A percentile compares a stretch with the other conserved stretches of the same genome.
phyloP scores from a whole-genome alignment of 2,113 vertebrate species.

The Charadrius vociferus region DNA sequence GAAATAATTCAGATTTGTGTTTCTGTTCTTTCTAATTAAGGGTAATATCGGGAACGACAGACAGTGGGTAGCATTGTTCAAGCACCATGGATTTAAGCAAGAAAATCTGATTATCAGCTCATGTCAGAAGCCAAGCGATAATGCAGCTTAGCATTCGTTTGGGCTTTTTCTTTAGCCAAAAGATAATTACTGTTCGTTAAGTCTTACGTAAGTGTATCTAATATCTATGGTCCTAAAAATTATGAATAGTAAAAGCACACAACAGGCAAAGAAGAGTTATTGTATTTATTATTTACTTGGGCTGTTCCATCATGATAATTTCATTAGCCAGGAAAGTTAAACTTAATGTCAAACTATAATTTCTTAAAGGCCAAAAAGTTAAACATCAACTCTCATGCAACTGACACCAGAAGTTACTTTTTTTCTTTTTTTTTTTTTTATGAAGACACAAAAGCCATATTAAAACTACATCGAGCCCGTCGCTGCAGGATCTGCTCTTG shows the following conservation, averaged over 20 bases:
- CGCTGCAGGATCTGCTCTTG: not conserved
- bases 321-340: slow-evolving; percentile 76
- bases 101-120: slow-evolving; percentile 99
- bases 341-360: slow-evolving; percentile 78
- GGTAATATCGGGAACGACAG: slow-evolving; percentile 88
- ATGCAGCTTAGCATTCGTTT: slow-evolving; percentile 96
- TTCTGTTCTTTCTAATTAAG: slow-evolving; percentile 99
- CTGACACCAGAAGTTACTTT: slow-evolving; percentile 36
- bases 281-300: slow-evolving; percentile 81
- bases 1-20: slow-evolving; percentile 99
- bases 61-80: slow-evolving; percentile 97
- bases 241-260: slow-evolving; percentile 82
- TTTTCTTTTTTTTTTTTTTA: not conserved
- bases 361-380: slow-evolving; percentile 79
- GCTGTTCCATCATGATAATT: slow-evolving; percentile 78
- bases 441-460: slow-evolving; percentile 29
- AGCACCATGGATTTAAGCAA: slow-evolving; percentile 90
- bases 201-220: slow-evolving; percentile 86
- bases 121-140: slow-evolving; percentile 98
- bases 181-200: slow-evolving; percentile 91
- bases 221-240: slow-evolving; percentile 80
- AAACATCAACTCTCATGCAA: slow-evolving; percentile 73
- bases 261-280: slow-evolving; percentile 82
- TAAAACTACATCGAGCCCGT: not conserved
- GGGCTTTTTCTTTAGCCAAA: slow-evolving; percentile 91